Evolutionary conservation across 2,113 vertebrate species (phyloP).

Genomic region (Prunella himalayana): DNA sequence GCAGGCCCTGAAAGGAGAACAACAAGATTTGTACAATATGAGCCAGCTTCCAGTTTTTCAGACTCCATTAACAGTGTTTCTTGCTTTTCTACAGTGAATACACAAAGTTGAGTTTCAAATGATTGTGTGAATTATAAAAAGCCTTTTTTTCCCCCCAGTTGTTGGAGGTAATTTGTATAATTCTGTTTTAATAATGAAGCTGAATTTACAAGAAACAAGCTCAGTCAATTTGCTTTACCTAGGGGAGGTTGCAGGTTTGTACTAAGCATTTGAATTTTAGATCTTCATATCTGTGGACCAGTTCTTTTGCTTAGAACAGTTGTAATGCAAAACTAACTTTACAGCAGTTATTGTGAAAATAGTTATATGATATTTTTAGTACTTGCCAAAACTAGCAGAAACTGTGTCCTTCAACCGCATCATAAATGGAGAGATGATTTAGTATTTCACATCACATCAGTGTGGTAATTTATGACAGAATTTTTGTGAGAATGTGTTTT

Average conservation of each 20-base stretch:
- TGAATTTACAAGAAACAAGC: background rate
- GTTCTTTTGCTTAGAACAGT: background rate
- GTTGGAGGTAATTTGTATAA: background rate
- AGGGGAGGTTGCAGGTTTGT: background rate
- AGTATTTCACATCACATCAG: background rate
- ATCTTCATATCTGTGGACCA: background rate
- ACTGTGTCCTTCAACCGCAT: background rate
- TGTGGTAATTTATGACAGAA: background rate
- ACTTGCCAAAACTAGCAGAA: background rate
- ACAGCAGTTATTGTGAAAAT: background rate
- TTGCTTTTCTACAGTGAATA: background rate
- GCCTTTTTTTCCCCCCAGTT: accelerated
- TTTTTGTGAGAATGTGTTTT: background rate
- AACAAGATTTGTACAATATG: background rate
- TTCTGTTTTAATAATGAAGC: background rate
- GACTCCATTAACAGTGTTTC: background rate
- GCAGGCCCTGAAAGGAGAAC: background rate
- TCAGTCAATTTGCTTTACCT: background rate
- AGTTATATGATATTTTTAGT: background rate
- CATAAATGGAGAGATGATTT: background rate
- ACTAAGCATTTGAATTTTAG: background rate
- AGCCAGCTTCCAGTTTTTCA: background rate
- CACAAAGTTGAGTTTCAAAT: background rate
- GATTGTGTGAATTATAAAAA: background rate
- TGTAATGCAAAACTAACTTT: background rate